Conservation (phyloP, 2,888 invertebrate species). For the Brachypalpus laphriformis region DNA sequence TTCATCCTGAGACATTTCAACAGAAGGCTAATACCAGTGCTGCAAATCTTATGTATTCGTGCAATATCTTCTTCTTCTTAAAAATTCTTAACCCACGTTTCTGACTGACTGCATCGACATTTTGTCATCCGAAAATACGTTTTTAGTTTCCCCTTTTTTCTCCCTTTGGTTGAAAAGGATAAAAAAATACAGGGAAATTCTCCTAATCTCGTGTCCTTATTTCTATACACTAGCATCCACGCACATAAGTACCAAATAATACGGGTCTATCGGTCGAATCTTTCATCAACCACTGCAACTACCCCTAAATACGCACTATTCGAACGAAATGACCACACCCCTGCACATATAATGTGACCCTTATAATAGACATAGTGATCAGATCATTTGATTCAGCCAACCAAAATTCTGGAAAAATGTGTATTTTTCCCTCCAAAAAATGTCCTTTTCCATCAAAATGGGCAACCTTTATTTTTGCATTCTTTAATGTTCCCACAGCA, state of each 20-base stretch:
- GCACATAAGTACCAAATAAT: not conserved
- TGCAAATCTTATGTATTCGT: too few relatives aligned
- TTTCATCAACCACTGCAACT: conserved; percentile 22
- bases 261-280: not conserved
- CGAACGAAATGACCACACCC: conserved; percentile 57
- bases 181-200: too few relatives aligned
- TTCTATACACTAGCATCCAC: too few relatives aligned
- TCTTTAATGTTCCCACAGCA: conserved; percentile 9
- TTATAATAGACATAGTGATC: not conserved
- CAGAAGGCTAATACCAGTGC: too few relatives aligned
- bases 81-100: too few relatives aligned
- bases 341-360: conserved; percentile 30
- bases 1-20: too few relatives aligned
- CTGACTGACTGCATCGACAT: too few relatives aligned
- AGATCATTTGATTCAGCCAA: conserved; percentile 19
- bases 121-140: too few relatives aligned
- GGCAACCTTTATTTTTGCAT: not conserved
- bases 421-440: conserved; percentile 25
- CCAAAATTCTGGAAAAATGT: conserved; percentile 37
- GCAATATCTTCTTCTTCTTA: too few relatives aligned
- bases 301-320: conserved; percentile 23
- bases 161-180: too few relatives aligned
- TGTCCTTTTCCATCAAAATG: conserved; percentile 45
- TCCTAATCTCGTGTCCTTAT: too few relatives aligned
- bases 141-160: too few relatives aligned